A percentile compares a stretch with the other conserved stretches of the same genome.
These are phyloP conservation scores for Gymnorhina tibicen DNA, from an alignment of 2,113 vertebrate genomes.

Conservation along the genomic window DNA sequence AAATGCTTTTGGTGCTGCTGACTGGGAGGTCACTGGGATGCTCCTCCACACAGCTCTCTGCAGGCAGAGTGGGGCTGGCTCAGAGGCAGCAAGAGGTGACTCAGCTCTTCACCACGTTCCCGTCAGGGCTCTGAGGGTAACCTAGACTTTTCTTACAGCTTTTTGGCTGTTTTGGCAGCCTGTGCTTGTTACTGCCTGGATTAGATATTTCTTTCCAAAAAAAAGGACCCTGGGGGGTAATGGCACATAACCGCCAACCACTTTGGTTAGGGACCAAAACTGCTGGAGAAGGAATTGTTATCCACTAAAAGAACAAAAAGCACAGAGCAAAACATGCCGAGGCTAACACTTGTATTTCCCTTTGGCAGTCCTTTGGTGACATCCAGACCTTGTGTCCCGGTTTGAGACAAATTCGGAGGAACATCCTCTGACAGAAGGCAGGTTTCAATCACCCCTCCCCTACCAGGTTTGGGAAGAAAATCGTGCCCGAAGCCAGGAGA, in stretches of 20 bases:
- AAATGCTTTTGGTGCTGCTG: background rate
- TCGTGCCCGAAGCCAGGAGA: background rate
- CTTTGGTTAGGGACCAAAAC: background rate
- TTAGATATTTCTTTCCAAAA: background rate
- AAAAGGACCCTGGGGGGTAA: background rate
- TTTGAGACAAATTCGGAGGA: no score
- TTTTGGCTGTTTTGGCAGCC: background rate
- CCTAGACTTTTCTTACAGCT: background rate
- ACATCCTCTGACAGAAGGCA: no score
- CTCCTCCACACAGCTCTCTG: background rate
- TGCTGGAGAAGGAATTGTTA: background rate
- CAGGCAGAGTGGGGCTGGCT: background rate
- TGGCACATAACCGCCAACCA: accelerated
- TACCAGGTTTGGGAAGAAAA: no score
- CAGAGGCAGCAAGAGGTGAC: background rate
- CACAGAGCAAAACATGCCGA: accelerated
- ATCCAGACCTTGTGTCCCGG: background rate
- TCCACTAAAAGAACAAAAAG: background rate
- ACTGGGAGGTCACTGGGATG: background rate
- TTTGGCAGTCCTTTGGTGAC: background rate
- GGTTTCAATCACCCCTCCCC: no score
- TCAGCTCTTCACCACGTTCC: background rate
- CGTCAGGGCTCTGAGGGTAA: background rate
- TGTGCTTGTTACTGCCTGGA: background rate
- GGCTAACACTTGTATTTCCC: background rate